Evolutionary conservation across 2,888 invertebrate species (phyloP), one percentile per base, ranked within the genome.

Genomic region (Hydraecia micacea): DNA sequence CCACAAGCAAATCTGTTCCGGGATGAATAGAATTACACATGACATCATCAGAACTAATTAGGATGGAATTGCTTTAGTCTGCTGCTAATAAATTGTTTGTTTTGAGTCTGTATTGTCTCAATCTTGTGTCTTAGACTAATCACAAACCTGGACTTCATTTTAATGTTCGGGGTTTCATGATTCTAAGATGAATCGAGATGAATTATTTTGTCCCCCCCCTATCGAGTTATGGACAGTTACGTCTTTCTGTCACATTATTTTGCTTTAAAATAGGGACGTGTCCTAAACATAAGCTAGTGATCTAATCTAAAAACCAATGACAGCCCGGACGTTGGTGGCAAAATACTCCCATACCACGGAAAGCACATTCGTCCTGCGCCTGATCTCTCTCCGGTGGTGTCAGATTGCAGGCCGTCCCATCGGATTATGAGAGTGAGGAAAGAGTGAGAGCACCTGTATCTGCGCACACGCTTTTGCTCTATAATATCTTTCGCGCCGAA

Each of bases 21-120:
- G 79, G 69, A 80, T 73, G 67, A 58, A n/a, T 28, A 72, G 36
- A 79, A 67, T 68, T 39, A 66, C 28, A 42, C 42, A 81, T 87
- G 84, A 88, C 85, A 82, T 88, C 87, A 83, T 85, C 77, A 55
- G 62, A 46, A 76, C 76, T 86, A 88, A 87, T 86, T 78, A 86
- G 63, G 67, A 76, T 77, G 75, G 28, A 68, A 73, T 75, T 32
- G 70, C 39, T 39, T 42, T 46, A 32, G 55, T 63, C 55, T n/a
- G 7, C 15, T 65, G 8, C 21, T 75, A 73, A 60, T 28, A 66
- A 6, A 42, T 32, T 73, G n/a, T 65, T 81, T 84, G 46, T 62
- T 52, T 68, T 62, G 42, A 75, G 18, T 39, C 9, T 55, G 13
- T 46, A 39, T 28, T 39, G 52, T 73, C 7, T 69, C 18, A 6